phyloP scores from a whole-genome alignment of 2,888 invertebrate genomes.

The Escarpia spicata region DNA sequence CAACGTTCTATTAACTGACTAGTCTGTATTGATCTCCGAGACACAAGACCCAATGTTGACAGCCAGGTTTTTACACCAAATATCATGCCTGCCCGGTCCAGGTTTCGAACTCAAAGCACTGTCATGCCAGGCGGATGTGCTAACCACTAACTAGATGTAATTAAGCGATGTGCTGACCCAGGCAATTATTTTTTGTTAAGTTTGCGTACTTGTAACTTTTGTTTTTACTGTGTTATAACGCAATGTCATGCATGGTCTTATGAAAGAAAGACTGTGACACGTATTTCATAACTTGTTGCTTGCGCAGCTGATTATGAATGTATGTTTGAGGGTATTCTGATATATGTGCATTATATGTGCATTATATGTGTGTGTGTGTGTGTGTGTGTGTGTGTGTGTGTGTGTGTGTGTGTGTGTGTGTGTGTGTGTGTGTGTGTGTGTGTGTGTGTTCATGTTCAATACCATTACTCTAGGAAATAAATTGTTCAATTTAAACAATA shows the following conservation, averaged over 20 bases:
- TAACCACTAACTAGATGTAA: not conserved
- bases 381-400: not conserved
- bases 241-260: not conserved
- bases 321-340: not conserved
- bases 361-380: not conserved
- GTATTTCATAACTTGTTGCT: not conserved
- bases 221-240: not conserved
- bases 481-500: not conserved
- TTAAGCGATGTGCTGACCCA: not conserved
- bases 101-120: too few relatives aligned
- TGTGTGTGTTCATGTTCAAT: not conserved
- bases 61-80: too few relatives aligned
- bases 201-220: not conserved
- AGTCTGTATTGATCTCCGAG: too few relatives aligned
- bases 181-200: not conserved
- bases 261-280: not conserved
- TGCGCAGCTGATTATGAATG: not conserved
- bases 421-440: not conserved
- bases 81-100: too few relatives aligned
- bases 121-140: too few relatives aligned
- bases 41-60: too few relatives aligned
- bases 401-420: not conserved
- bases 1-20: too few relatives aligned
- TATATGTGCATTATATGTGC: too few relatives aligned
- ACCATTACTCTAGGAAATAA: not conserved